These are phyloP conservation scores for Menura novaehollandiae DNA, from an alignment of 2,113 vertebrate genomes.

Conservation along the genomic window DNA sequence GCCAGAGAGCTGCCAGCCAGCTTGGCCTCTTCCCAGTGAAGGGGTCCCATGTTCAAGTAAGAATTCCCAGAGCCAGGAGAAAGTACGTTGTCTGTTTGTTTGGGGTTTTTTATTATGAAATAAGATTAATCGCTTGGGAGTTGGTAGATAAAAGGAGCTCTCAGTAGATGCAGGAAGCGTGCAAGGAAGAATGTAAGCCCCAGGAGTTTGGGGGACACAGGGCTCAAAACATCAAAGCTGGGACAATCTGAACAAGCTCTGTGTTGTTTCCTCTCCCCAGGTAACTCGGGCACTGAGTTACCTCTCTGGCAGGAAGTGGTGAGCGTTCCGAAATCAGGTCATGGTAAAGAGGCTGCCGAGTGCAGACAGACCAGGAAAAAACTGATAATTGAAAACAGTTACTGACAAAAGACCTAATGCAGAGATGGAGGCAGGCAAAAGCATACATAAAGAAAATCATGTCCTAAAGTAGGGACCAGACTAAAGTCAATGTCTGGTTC, in stretches of 20 bases:
- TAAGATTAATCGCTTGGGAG: background rate
- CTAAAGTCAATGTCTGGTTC: background rate
- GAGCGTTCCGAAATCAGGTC: background rate
- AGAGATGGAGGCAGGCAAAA: background rate
- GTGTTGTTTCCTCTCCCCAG: background rate
- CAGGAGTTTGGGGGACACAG: background rate
- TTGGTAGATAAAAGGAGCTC: background rate
- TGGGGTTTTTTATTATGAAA: background rate
- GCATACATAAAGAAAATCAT: background rate
- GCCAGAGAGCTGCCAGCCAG: constrained; percentile 3
- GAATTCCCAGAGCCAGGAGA: constrained; percentile 8
- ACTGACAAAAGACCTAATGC: background rate
- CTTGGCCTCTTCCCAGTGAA: background rate
- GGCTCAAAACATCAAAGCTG: background rate
- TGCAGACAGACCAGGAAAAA: background rate
- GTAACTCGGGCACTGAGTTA: background rate
- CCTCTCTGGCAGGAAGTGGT: background rate
- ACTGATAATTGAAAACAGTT: background rate
- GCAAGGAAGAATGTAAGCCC: background rate
- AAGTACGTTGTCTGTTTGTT: background rate
- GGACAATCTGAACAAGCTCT: background rate
- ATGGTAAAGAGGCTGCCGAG: background rate
- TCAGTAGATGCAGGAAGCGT: background rate
- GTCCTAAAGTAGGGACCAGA: background rate
- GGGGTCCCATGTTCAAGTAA: background rate